A percentile compares a stretch with the other conserved stretches of the same genome.
These are phyloP conservation scores for Pseudomyrmex flavicornis DNA, from an alignment of 1,140 invertebrate genomes.

Conservation along the genomic window DNA sequence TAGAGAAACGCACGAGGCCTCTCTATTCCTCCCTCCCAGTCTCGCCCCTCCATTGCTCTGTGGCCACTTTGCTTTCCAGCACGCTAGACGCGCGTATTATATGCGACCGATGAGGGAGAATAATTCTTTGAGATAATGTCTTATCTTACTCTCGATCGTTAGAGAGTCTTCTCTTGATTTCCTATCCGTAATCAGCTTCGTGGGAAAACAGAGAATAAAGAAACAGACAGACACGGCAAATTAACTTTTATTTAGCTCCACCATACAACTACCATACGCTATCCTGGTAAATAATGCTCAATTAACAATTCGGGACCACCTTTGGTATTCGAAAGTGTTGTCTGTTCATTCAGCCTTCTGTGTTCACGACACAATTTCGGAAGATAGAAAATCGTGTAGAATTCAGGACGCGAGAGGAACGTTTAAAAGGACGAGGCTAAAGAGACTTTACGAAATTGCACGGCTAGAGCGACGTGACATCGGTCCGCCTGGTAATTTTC, in stretches of 20 bases:
- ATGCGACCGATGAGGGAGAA: slow-evolving; percentile 10
- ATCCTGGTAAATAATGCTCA: background rate
- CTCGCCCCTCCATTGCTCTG: slow-evolving; percentile 5
- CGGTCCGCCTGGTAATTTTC: slow-evolving; percentile 63
- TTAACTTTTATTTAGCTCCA: too few species aligned
- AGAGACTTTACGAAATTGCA: slow-evolving; percentile 52
- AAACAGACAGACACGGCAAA: too few species aligned
- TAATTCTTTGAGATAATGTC: slow-evolving; percentile 30
- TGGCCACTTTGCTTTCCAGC: slow-evolving; percentile 20
- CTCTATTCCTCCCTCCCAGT: slow-evolving; percentile 39
- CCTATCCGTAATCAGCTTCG: background rate
- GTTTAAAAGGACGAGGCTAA: slow-evolving; percentile 15
- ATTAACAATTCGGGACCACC: background rate
- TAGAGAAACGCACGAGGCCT: slow-evolving; percentile 59
- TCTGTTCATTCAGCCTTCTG: too few species aligned
- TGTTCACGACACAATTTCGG: background rate
- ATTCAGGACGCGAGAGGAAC: background rate
- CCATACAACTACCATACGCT: background rate
- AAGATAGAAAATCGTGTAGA: slow-evolving; percentile 9
- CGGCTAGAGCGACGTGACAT: slow-evolving; percentile 42
- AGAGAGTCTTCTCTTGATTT: slow-evolving; percentile 2
- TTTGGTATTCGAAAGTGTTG: background rate
- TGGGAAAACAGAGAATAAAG: background rate
- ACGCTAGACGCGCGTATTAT: slow-evolving; percentile 18
- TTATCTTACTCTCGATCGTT: background rate